A percentile compares a stretch with the other conserved stretches of the same genome.
phyloP scores from a whole-genome alignment of 2,888 invertebrate genomes.

The Agonum fuliginosum region DNA sequence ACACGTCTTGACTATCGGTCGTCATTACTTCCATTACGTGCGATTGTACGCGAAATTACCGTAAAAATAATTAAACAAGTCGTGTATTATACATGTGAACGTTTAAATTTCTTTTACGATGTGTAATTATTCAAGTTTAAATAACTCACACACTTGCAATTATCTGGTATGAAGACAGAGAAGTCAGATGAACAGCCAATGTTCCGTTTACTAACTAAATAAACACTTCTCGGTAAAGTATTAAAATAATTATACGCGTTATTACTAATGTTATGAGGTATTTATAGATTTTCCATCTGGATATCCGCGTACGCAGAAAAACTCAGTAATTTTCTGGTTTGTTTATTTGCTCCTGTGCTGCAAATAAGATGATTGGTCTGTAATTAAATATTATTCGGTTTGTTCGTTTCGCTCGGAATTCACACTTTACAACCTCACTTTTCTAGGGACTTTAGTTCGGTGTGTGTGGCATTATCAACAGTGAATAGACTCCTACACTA shows the following conservation, averaged over 20 bases:
- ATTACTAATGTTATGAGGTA: conserved; percentile 57
- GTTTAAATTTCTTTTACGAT: conserved; percentile 58
- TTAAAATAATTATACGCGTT: conserved; percentile 56
- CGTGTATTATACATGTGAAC: conserved; percentile 52
- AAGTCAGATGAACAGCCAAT: not conserved
- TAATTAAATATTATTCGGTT: conserved; percentile 28
- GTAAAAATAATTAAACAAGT: conserved; percentile 48
- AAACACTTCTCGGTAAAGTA: conserved; percentile 56
- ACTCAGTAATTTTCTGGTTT: conserved; percentile 42
- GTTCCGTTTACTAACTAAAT: conserved; percentile 53
- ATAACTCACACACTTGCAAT: conserved; percentile 52
- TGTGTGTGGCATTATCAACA: not conserved
- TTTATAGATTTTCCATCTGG: conserved; percentile 53
- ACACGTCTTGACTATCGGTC: no score
- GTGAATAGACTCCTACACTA: not conserved
- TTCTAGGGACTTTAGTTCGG: not conserved
- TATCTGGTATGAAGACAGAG: conserved; percentile 6
- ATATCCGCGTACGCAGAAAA: conserved; percentile 36
- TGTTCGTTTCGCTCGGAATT: conserved; percentile 23
- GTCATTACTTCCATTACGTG: conserved; percentile 39
- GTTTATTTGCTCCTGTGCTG: conserved; percentile 21
- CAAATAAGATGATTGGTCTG: conserved; percentile 33
- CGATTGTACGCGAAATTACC: conserved; percentile 49
- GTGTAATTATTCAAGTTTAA: conserved; percentile 59
- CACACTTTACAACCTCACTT: not conserved